Conservation (phyloP, 2,113 vertebrate species). For the Dromiciops gliroides region DNA sequence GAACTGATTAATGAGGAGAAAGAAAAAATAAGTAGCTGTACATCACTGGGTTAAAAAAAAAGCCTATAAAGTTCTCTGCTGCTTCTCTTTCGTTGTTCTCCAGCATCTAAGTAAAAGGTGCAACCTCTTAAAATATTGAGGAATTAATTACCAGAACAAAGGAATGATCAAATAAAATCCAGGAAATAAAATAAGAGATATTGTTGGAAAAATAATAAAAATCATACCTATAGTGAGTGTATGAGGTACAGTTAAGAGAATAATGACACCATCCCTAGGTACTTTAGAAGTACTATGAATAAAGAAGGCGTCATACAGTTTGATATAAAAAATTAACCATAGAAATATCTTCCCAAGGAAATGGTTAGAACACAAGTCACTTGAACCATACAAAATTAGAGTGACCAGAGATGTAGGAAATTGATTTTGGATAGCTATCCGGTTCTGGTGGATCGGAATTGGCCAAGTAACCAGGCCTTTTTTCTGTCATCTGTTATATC, state of each 20-base stretch:
- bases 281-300: conserved; percentile 9
- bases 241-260: conserved; percentile 19
- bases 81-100: conserved; percentile 13
- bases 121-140: conserved; percentile 25
- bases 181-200: conserved; percentile 16
- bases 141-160: conserved; percentile 12
- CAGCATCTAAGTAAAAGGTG: background rate
- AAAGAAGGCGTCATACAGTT: conserved; percentile 3
- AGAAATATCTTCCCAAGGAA: conserved; percentile 20
- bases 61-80: conserved; percentile 23
- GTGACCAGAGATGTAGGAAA: background rate
- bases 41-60: conserved; percentile 41
- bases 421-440: background rate
- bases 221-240: conserved; percentile 23
- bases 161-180: conserved; percentile 12
- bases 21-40: conserved; percentile 64
- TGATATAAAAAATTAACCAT: conserved; percentile 24
- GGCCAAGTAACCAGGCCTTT: background rate
- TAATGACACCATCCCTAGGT: conserved; percentile 7
- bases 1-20: conserved; percentile 59
- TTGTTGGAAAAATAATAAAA: conserved; percentile 46
- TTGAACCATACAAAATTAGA: conserved; percentile 45
- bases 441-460: background rate
- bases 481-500: conserved; percentile 48
- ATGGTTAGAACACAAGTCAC: background rate